phyloP scores from a whole-genome alignment of 1,140 invertebrate genomes.

The Caenorhabditis remanei region DNA sequence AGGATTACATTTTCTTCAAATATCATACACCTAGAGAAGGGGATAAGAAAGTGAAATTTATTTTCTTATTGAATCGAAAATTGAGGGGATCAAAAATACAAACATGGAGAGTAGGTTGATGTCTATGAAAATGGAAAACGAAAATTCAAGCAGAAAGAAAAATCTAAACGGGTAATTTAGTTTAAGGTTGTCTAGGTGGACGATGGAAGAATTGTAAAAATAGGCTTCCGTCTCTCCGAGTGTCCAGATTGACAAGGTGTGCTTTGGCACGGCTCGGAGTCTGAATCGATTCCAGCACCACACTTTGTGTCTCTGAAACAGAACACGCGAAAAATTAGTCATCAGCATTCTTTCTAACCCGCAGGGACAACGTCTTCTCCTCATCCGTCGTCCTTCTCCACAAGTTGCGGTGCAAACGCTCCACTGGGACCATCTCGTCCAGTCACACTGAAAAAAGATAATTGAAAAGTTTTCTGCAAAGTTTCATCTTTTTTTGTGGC shows the following conservation, averaged over 20 bases:
- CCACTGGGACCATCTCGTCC: constrained; percentile 49
- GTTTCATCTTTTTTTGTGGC: neutral
- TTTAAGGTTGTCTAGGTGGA: constrained; percentile 1
- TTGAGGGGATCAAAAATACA: constrained; percentile 36
- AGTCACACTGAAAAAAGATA: constrained; percentile 55
- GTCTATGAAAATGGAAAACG: neutral
- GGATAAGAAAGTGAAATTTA: neutral
- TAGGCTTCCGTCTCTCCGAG: constrained; percentile 45
- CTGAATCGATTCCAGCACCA: constrained; percentile 46
- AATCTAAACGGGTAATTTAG: neutral
- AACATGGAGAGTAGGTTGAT: neutral
- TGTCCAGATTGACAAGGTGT: constrained; percentile 12
- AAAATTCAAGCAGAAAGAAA: neutral
- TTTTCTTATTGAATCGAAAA: neutral
- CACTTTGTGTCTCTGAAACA: constrained; percentile 33
- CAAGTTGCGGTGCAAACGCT: constrained; percentile 26
- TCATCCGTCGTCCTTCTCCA: constrained; percentile 19
- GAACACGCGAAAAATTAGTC: neutral
- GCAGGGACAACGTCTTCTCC: constrained; percentile 25
- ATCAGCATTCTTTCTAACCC: neutral
- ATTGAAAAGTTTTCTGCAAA: constrained; percentile 22
- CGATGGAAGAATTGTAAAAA: constrained; percentile 51
- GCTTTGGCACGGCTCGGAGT: constrained; percentile 43
- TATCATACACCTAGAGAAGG: no score
- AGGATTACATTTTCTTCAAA: neutral